Percentiles rank a stretch among this genome's conserved stretches.
phyloP scores from a whole-genome alignment of 92 coral and sea anemone genomes.

The Palythoa grandis region DNA sequence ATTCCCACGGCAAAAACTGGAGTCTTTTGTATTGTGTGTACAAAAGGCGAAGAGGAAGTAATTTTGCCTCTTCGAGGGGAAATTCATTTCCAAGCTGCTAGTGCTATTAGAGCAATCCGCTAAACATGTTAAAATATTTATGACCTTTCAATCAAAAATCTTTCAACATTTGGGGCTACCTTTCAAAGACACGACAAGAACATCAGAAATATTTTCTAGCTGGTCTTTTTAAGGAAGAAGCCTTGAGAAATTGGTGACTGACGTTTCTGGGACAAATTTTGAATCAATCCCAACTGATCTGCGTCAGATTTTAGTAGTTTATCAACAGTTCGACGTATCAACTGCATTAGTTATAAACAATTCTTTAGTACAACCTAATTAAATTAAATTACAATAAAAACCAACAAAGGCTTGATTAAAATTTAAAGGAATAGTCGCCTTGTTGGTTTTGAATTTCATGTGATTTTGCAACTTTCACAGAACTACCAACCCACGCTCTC shows the following conservation, averaged over 20 bases:
- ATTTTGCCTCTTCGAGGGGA: slow-evolving; percentile 27
- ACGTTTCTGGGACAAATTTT: not conserved
- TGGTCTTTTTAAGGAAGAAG: not conserved
- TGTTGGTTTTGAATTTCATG: slow-evolving; percentile 20
- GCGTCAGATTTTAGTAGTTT: not conserved
- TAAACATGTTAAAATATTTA: slow-evolving; percentile 47
- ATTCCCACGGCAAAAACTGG: slow-evolving; percentile 38
- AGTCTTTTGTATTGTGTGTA: slow-evolving; percentile 17
- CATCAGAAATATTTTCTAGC: not conserved
- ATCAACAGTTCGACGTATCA: slow-evolving; percentile 33
- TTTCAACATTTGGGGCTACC: not conserved
- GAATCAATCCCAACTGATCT: not conserved
- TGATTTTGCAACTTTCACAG: slow-evolving; percentile 14
- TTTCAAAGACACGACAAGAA: slow-evolving; percentile 5
- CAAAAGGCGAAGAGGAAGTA: slow-evolving; percentile 40
- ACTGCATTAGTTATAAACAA: slow-evolving; percentile 46
- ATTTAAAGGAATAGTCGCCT: slow-evolving; percentile 15
- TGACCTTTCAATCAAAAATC: slow-evolving; percentile 20
- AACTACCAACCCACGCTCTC: slow-evolving; percentile 26
- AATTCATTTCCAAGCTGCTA: slow-evolving; percentile 33
- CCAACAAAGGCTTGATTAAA: slow-evolving; percentile 45
- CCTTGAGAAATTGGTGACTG: not conserved
- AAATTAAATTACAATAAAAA: slow-evolving; percentile 44
- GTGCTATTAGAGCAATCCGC: slow-evolving; percentile 46
- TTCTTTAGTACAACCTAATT: slow-evolving; percentile 46